Evolutionary conservation across 2,797 vertebrate species (phyloP), one percentile per base, ranked within the genome.

Genomic region (Pangasius mekongensis): DNA sequence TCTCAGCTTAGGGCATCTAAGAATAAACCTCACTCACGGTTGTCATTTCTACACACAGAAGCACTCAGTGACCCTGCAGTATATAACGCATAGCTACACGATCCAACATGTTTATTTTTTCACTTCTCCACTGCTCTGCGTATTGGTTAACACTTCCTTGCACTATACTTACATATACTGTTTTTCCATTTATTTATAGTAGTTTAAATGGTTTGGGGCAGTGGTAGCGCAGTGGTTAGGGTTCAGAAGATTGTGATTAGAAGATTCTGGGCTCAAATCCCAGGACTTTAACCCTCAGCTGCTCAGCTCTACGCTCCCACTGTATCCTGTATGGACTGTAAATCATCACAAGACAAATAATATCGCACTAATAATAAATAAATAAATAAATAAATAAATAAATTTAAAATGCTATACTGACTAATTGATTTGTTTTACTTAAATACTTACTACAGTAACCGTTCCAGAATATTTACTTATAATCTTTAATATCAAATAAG

Each of bases 1-100:
- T 33, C 83, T 67, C 64, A 88, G 88, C 81, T 90, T 90, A 87
- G 76, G 73, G 89, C 0, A 0, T 92, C 91, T 92, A 22, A 87
- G 90, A 87, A 86, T 81, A 60, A 73, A 91, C 90, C 89, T 89
- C 90, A 60, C 60, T 77, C 86, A 88, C 91, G 86, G 60, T 84
- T 90, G 91, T 91, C 89, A 87, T 81, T 8, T 22, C 11, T 24
- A 0, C 76, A 90, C 86, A 89, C 92, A 91, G 43, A 22, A 73
- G 52, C 39, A 83, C 33, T 9, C 33, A 60, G 64, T 64, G 81
- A 71, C 49, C 66, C 78, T 30, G 62, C 64, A 60, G 14, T 82
- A 82, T n/a, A 83, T 87, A 71, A 87, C 30, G 66, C 60, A 56
- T 33, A 64, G 64, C 77, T 87, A 30, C 52, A 86, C 54, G 49